phyloP scores from a whole-genome alignment of 2,888 invertebrate species.

The Dermolepida albohirtum region DNA sequence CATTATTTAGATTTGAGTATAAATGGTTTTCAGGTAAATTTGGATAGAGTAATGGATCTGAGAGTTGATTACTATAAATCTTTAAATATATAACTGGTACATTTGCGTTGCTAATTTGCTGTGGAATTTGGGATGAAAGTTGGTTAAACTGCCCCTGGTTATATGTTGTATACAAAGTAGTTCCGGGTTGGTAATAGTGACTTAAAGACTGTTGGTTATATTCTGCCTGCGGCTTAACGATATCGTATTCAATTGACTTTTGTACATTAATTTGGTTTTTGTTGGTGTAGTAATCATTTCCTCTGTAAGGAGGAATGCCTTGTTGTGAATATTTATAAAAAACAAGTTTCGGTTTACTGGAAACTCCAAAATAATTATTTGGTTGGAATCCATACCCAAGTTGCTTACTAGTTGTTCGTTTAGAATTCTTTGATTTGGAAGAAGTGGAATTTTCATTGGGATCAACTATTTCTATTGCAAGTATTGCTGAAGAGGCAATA shows the following conservation, averaged over 20 bases:
- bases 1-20: constrained; percentile 67
- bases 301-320: constrained; percentile 67
- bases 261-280: constrained; percentile 50
- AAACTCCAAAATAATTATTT: constrained; percentile 66
- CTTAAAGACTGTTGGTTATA: constrained; percentile 25
- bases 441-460: constrained; percentile 55
- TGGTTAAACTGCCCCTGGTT: constrained; percentile 66
- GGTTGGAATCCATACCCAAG: constrained; percentile 75
- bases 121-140: constrained; percentile 66
- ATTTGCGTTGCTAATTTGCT: constrained; percentile 61
- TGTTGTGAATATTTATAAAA: constrained; percentile 79
- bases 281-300: constrained; percentile 39
- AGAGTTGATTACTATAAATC: constrained; percentile 70
- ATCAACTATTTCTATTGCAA: constrained; percentile 73
- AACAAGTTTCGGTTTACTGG: constrained; percentile 69
- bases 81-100: constrained; percentile 72
- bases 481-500: constrained; percentile 66
- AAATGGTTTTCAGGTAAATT: constrained; percentile 70
- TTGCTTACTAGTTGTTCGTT: constrained; percentile 79
- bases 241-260: constrained; percentile 55
- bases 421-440: constrained; percentile 65
- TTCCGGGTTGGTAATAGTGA: constrained; percentile 55
- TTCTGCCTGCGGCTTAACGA: constrained; percentile 48
- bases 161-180: constrained; percentile 59
- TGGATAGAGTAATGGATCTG: constrained; percentile 69